Percentiles rank a stretch among this genome's conserved stretches.
Conservation (phyloP, 37 sponge, comb jelly and placozoan genomes). For the Chondrosia reniformis region DNA sequence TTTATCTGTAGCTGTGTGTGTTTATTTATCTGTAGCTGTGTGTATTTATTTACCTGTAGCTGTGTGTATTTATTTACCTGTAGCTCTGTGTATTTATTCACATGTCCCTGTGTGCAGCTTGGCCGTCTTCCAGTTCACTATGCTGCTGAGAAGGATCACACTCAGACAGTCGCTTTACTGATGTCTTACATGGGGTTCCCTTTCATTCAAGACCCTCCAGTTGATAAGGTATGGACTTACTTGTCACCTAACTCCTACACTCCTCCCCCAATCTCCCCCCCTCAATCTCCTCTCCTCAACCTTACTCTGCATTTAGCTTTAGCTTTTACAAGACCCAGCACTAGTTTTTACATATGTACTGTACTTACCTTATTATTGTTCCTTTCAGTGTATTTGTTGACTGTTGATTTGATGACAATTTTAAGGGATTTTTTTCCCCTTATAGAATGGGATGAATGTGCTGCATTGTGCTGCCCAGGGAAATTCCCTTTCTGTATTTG, state of each 20-base stretch:
- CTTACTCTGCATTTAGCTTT: neutral
- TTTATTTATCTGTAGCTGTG: neutral
- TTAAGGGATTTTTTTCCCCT: neutral
- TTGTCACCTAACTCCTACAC: constrained; percentile 1
- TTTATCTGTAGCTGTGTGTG: constrained; percentile 14
- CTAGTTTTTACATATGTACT: neutral
- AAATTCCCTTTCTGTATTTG: constrained; percentile 34
- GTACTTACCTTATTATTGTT: neutral
- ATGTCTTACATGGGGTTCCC: constrained; percentile 33
- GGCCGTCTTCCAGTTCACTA: constrained; percentile 46
- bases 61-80: neutral
- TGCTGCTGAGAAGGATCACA: constrained; percentile 73
- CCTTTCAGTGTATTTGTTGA: neutral
- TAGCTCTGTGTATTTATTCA: neutral
- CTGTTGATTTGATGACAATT: neutral
- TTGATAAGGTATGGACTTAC: neutral
- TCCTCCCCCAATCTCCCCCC: neutral
- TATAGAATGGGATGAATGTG: constrained; percentile 8
- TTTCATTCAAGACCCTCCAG: neutral
- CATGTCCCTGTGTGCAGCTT: neutral
- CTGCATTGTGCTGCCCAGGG: constrained; percentile 60
- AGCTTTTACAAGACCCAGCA: neutral
- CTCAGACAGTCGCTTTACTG: constrained; percentile 36
- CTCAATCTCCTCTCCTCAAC: neutral
- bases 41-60: neutral